These are phyloP conservation scores for Drosophila tripunctata DNA, from an alignment of 2,888 invertebrate genomes.

Conservation along the genomic window DNA sequence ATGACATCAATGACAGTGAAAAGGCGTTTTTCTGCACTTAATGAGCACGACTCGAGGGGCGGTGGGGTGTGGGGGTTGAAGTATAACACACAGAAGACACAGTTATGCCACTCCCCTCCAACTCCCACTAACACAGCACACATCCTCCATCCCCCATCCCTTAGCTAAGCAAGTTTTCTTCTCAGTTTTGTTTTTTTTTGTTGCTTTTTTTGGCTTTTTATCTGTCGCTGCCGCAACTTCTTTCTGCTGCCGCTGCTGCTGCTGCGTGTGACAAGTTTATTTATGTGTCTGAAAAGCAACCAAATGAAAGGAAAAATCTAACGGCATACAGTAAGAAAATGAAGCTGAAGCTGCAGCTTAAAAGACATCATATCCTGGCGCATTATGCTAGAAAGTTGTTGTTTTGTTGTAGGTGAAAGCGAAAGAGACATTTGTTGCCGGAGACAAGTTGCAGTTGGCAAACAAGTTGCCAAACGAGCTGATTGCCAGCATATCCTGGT, in stretches of 20 bases:
- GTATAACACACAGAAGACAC: conserved; percentile 6
- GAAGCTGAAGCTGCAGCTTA: conserved; percentile 49
- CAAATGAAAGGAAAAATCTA: conserved; percentile 39
- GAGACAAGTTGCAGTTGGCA: conserved; percentile 12
- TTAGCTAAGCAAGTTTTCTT: conserved; percentile 53
- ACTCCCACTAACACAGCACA: too few species aligned
- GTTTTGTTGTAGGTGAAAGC: conserved; percentile 22
- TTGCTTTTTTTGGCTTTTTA: conserved; percentile 49
- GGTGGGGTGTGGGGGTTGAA: too few species aligned
- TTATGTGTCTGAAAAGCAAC: conserved; percentile 71
- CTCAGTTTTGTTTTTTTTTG: not conserved
- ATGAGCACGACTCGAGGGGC: conserved; percentile 55
- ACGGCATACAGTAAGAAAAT: conserved; percentile 17
- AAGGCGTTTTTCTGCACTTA: conserved; percentile 77
- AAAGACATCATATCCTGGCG: conserved; percentile 48
- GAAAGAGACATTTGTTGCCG: conserved; percentile 2
- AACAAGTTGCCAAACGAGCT: conserved; percentile 1
- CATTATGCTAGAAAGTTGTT: conserved; percentile 47
- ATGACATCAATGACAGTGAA: conserved; percentile 77
- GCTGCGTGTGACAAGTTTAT: conserved; percentile 71
- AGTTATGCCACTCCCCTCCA: too few species aligned
- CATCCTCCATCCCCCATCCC: conserved; percentile 1
- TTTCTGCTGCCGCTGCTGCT: not conserved
- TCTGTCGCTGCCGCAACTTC: conserved; percentile 32
- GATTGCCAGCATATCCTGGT: conserved; percentile 4